Percentiles rank a stretch among this genome's conserved stretches.
Conservation (phyloP, 2,888 invertebrate genomes). For the Plutella xylostella region DNA sequence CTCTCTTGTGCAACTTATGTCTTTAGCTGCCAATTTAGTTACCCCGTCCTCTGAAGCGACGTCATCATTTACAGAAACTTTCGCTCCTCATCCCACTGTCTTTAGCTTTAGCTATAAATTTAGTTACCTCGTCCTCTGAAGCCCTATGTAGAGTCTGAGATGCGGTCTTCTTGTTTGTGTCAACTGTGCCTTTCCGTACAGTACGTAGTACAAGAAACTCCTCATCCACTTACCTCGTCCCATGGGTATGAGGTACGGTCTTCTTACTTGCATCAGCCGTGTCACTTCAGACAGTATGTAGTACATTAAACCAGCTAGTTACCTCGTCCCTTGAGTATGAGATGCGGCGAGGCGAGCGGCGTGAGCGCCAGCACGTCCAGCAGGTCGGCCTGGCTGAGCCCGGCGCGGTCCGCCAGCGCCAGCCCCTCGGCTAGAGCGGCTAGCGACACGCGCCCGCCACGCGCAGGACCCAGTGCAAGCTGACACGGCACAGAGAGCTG, state of each 20-base stretch:
- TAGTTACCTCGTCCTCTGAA: too few species aligned
- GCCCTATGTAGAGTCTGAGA: too few species aligned
- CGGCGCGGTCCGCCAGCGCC: constrained; percentile 90
- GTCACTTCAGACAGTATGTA: constrained; percentile 55
- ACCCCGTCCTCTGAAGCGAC: too few species aligned
- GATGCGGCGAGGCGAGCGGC: constrained; percentile 77
- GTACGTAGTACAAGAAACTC: not conserved
- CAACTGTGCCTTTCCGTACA: not conserved
- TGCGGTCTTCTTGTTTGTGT: too few species aligned
- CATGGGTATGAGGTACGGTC: constrained; percentile 85
- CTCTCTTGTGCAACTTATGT: too few species aligned
- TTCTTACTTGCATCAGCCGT: constrained; percentile 77
- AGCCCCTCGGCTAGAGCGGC: constrained; percentile 94
- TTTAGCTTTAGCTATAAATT: too few species aligned
- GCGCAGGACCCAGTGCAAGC: constrained; percentile 93
- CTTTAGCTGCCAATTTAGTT: too few species aligned
- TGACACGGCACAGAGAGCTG: too few species aligned
- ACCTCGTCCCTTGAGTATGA: constrained; percentile 79
- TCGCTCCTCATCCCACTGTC: too few species aligned
- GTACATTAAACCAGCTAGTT: constrained; percentile 77
- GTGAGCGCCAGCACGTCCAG: constrained; percentile 88
- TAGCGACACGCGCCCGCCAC: constrained; percentile 88
- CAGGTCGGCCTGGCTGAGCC: constrained; percentile 83
- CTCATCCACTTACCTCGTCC: constrained; percentile 64
- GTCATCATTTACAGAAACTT: too few species aligned